Evolutionary conservation across 2,113 vertebrate species (phyloP).

Genomic region (Pogonocichla stellata): DNA sequence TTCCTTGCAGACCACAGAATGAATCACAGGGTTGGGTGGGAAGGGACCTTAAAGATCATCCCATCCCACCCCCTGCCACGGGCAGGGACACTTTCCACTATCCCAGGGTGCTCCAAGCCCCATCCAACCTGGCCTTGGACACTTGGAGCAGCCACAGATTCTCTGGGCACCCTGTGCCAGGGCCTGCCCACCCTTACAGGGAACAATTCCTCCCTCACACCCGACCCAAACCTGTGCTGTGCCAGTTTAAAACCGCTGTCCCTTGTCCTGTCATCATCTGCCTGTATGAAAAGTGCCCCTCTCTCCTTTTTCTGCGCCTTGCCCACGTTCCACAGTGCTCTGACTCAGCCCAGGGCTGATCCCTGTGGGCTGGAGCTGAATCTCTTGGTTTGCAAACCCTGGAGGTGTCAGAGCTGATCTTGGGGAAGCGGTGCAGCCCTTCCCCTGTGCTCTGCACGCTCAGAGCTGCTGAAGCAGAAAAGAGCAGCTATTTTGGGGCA

Average conservation of each 20-base stretch:
- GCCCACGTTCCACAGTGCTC: accelerated
- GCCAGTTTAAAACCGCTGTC: neutral
- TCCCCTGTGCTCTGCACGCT: neutral
- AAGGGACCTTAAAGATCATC: neutral
- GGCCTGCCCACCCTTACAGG: accelerated
- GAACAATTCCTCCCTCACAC: neutral
- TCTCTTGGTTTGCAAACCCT: accelerated
- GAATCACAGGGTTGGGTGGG: neutral
- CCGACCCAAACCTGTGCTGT: neutral
- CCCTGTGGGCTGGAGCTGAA: neutral
- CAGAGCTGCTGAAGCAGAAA: neutral
- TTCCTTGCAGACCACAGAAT: neutral
- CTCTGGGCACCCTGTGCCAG: neutral
- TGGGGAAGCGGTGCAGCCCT: neutral
- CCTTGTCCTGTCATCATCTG: neutral
- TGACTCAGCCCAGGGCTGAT: neutral
- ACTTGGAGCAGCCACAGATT: neutral
- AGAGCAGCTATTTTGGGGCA: neutral
- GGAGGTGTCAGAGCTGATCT: accelerated
- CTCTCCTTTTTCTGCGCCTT: neutral
- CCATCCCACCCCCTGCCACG: accelerated
- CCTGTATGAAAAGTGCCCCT: neutral
- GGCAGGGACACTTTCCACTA: neutral
- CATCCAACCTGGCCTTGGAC: accelerated
- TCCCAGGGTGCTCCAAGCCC: neutral